These are phyloP conservation scores for Muscicapa comitata DNA, from an alignment of 2,797 vertebrate genomes.

Conservation along the genomic window DNA sequence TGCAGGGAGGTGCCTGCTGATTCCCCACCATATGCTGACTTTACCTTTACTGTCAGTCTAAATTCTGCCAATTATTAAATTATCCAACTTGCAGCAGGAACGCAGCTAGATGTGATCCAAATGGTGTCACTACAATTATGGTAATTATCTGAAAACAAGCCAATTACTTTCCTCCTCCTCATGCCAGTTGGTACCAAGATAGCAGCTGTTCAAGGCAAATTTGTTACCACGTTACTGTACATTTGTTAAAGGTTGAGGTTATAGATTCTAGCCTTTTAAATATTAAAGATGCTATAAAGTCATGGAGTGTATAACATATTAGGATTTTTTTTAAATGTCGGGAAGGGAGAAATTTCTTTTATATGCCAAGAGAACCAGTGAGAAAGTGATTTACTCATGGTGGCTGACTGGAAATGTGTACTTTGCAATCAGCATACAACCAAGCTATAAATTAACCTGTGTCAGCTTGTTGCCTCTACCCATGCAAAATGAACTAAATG, in stretches of 20 bases:
- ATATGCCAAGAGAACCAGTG: conserved; percentile 5
- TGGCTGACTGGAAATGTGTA: conserved; percentile 38
- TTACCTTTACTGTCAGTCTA: conserved; percentile 64
- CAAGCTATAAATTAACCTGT: conserved; percentile 44
- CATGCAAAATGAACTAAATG: neutral
- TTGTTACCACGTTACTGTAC: conserved; percentile 51
- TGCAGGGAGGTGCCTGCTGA: neutral
- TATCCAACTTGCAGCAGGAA: conserved; percentile 59
- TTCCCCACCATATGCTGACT: conserved; percentile 32
- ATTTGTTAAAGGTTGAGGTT: conserved; percentile 66
- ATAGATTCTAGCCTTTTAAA: conserved; percentile 60
- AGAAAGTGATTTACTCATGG: conserved; percentile 50
- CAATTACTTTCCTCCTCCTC: conserved; percentile 60
- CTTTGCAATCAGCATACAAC: conserved; percentile 27
- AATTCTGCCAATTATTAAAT: conserved; percentile 66
- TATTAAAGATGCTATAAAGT: conserved; percentile 60
- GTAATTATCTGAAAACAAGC: conserved; percentile 70
- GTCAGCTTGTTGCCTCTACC: conserved; percentile 3
- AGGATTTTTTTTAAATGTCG: conserved; percentile 49
- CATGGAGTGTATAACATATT: conserved; percentile 7
- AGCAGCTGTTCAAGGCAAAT: conserved; percentile 62
- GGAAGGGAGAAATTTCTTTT: conserved; percentile 39
- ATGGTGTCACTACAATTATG: conserved; percentile 69
- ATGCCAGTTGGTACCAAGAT: conserved; percentile 58
- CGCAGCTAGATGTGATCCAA: conserved; percentile 57